phyloP scores from a whole-genome alignment of 2,888 invertebrate genomes.

The Stenchaetothrips biformis region DNA sequence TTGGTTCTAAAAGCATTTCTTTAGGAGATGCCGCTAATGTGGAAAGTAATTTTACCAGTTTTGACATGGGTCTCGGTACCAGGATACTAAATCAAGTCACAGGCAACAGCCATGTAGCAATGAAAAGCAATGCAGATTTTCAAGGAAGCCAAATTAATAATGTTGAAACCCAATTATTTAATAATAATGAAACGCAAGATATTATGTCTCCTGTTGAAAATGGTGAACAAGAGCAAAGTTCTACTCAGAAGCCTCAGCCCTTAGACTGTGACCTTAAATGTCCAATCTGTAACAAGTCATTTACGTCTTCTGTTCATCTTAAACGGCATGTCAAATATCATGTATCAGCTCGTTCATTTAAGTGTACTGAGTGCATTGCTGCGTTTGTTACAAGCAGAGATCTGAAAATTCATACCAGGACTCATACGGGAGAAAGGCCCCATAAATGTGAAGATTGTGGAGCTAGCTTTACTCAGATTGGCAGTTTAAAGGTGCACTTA shows the following conservation, averaged over 20 bases:
- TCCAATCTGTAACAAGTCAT: neutral
- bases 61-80: neutral
- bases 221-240: neutral
- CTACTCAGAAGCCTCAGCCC: neutral
- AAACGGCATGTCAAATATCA: neutral
- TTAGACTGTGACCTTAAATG: neutral
- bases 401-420: neutral
- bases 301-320: neutral
- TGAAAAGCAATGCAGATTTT: neutral
- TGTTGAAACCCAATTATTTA: neutral
- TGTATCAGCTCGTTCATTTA: neutral
- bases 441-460: slow-evolving; percentile 11
- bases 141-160: neutral
- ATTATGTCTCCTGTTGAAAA: neutral
- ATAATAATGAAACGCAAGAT: neutral
- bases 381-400: neutral
- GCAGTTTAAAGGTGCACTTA: neutral
- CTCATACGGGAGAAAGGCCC: neutral
- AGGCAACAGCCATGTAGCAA: neutral
- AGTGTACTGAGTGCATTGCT: neutral
- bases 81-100: neutral
- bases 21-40: neutral
- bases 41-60: neutral
- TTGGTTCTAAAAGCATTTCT: neutral
- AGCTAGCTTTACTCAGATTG: neutral